These are phyloP conservation scores for Origma solitaria DNA, from an alignment of 2,113 vertebrate species.

Conservation along the genomic window DNA sequence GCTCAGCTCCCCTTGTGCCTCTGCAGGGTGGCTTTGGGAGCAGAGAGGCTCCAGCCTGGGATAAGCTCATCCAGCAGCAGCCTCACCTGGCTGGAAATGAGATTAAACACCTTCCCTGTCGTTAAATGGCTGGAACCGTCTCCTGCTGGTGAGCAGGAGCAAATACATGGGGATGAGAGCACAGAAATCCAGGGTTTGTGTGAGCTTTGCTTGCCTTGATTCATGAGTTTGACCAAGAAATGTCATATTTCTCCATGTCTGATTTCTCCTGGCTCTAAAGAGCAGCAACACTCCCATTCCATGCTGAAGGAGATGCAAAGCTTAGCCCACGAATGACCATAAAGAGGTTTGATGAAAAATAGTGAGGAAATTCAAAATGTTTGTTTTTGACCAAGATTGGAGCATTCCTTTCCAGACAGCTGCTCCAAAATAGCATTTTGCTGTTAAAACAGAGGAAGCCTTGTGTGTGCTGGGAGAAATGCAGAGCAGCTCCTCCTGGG, in stretches of 20 bases:
- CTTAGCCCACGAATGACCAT: not conserved
- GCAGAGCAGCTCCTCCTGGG: not conserved
- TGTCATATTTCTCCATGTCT: not conserved
- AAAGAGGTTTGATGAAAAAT: not conserved
- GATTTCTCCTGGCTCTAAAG: not conserved
- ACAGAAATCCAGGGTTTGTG: not conserved
- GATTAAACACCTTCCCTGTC: not conserved
- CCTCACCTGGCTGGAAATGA: not conserved
- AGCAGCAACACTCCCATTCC: not conserved
- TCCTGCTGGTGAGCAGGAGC: not conserved
- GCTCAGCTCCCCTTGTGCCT: not conserved
- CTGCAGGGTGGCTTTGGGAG: fast-evolving
- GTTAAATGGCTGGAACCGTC: fast-evolving
- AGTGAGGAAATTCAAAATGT: not conserved
- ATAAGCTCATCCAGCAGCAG: not conserved
- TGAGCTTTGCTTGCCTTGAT: not conserved
- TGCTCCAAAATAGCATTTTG: not conserved
- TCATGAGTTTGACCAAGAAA: not conserved
- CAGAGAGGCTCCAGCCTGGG: not conserved
- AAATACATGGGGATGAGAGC: not conserved
- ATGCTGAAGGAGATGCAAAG: not conserved
- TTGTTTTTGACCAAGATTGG: not conserved
- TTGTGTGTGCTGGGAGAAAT: not conserved
- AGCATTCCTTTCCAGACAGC: not conserved
- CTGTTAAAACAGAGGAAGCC: not conserved